phyloP scores from a whole-genome alignment of 2,797 vertebrate species.

The Anabacerthia variegaticeps region DNA sequence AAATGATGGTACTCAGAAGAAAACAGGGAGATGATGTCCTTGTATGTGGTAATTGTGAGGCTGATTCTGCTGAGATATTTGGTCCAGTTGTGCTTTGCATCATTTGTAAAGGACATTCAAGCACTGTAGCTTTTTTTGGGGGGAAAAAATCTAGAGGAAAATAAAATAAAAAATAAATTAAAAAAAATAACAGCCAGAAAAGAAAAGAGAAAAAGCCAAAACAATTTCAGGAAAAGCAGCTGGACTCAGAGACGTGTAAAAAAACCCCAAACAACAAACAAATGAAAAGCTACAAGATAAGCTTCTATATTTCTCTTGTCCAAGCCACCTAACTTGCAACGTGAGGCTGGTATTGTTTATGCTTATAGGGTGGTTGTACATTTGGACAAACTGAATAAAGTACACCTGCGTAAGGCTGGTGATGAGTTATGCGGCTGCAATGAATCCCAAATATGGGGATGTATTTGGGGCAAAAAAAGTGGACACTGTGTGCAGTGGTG shows the following conservation, averaged over 20 bases:
- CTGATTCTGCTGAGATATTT: background rate
- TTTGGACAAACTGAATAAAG: background rate
- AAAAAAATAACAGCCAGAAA: too few relatives aligned
- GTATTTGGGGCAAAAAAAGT: background rate
- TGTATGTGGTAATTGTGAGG: background rate
- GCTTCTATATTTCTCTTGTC: background rate
- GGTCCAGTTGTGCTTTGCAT: background rate
- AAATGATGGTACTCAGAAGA: background rate
- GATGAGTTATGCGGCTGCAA: background rate
- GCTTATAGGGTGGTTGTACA: background rate
- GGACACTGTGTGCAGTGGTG: background rate
- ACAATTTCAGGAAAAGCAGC: background rate
- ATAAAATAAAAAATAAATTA: too few relatives aligned
- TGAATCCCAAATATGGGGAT: background rate
- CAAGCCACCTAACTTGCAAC: background rate
- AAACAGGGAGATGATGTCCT: background rate
- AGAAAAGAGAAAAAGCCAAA: fast-evolving
- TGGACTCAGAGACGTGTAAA: background rate
- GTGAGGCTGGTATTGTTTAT: background rate
- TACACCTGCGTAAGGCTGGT: background rate
- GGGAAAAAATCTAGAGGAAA: too few relatives aligned
- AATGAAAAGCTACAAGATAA: background rate
- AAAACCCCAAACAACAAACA: background rate
- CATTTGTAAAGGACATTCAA: background rate
- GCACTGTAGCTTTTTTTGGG: background rate